Evolutionary conservation across 2,888 invertebrate species (phyloP).

Genomic region (Oxycera nigricornis): DNA sequence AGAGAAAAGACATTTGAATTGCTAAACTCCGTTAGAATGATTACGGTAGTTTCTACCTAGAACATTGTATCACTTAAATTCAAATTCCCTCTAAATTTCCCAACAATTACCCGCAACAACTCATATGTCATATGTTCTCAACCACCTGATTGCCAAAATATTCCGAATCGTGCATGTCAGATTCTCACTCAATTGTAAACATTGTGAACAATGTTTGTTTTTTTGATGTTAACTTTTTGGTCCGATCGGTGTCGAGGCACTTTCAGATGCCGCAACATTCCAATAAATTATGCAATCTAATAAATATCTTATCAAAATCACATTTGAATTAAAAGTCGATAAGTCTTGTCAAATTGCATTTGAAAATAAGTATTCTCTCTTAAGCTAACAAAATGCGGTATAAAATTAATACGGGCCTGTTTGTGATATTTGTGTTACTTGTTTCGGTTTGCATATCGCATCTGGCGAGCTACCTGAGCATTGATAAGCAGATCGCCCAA

Average conservation of each 20-base stretch:
- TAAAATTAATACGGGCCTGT: constrained; percentile 68
- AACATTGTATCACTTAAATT: too few species aligned
- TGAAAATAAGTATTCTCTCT: not conserved
- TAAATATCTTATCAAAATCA: not conserved
- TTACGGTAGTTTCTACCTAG: too few species aligned
- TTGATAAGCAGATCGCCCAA: constrained; percentile 62
- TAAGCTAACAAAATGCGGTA: constrained; percentile 66
- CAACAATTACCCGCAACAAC: not conserved
- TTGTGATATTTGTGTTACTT: constrained; percentile 69
- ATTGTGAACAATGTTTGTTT: not conserved
- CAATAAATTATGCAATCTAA: not conserved
- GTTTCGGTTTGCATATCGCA: constrained; percentile 74
- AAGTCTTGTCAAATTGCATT: not conserved
- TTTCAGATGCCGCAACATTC: not conserved
- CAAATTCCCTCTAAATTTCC: not conserved
- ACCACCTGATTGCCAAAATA: not conserved
- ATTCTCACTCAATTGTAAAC: not conserved
- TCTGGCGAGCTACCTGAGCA: constrained; percentile 72
- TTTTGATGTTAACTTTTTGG: too few species aligned
- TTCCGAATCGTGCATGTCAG: not conserved
- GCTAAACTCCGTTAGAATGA: too few species aligned
- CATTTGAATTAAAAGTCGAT: not conserved
- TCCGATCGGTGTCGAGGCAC: not conserved
- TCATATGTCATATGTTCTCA: not conserved
- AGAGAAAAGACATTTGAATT: too few species aligned